Evolutionary conservation across 2,888 invertebrate species (phyloP).

Genomic region (Microdon myrmicae): DNA sequence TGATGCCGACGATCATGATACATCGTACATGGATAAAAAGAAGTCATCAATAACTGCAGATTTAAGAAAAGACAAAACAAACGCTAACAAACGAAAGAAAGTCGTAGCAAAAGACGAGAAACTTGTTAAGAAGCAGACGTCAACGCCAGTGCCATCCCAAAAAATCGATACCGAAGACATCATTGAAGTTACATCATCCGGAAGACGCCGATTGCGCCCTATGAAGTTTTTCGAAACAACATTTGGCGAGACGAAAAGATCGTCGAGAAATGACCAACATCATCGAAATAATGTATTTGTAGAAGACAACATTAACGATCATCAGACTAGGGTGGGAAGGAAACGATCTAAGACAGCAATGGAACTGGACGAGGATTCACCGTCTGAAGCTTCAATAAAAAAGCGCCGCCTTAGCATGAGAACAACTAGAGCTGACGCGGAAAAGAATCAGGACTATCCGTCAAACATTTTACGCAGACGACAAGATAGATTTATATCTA

Average conservation of each 20-base stretch:
- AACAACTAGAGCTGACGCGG: conserved; percentile 18
- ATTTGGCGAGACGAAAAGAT: conserved; percentile 62
- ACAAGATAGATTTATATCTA: conserved; percentile 23
- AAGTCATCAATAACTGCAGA: background rate
- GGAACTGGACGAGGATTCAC: conserved; percentile 5
- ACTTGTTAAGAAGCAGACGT: background rate
- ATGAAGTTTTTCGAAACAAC: conserved; percentile 75
- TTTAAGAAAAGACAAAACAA: conserved; percentile 10
- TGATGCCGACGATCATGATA: background rate
- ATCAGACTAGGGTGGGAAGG: too few species aligned
- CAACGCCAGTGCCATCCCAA: background rate
- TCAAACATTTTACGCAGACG: conserved; percentile 25
- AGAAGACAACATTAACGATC: conserved; percentile 14
- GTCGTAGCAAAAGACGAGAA: conserved; percentile 13
- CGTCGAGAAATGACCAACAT: conserved; percentile 12
- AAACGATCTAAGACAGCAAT: conserved; percentile 48
- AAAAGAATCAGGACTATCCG: conserved; percentile 24
- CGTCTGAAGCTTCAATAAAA: conserved; percentile 57
- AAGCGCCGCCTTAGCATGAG: conserved; percentile 50
- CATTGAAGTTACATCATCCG: conserved; percentile 74
- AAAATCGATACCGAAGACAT: conserved; percentile 14
- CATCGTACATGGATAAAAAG: conserved; percentile 1
- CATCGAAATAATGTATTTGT: conserved; percentile 10
- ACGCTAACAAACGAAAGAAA: conserved; percentile 23
- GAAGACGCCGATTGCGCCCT: conserved; percentile 73